Evolutionary conservation across 2,113 vertebrate genomes (phyloP).

Genomic region (Pseudonaja textilis): DNA sequence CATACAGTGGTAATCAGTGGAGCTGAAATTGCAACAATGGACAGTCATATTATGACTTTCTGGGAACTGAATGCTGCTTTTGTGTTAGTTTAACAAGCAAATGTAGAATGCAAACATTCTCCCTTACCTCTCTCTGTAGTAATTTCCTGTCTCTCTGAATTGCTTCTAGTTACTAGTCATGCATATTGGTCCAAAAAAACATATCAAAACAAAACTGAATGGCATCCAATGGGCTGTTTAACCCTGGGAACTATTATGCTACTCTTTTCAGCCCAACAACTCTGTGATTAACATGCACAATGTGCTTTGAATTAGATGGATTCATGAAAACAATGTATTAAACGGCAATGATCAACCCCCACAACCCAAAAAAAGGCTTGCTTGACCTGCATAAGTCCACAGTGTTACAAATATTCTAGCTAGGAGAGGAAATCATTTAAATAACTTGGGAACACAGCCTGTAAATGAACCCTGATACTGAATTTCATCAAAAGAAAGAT

Average conservation of each 20-base stretch:
- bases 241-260: background rate
- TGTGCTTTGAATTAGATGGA: background rate
- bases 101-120: background rate
- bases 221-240: background rate
- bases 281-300: background rate
- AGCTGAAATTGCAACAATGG: background rate
- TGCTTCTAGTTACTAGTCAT: background rate
- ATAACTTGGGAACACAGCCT: constrained; percentile 24
- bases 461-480: constrained; percentile 27
- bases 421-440: constrained; percentile 24
- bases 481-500: constrained; percentile 15
- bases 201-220: background rate
- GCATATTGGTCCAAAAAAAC: background rate
- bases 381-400: background rate
- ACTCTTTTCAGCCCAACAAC: rapidly evolving
- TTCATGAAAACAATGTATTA: background rate
- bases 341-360: background rate
- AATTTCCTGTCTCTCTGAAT: background rate
- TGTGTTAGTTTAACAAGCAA: constrained; percentile 11
- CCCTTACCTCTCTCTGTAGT: too few relatives aligned
- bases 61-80: background rate
- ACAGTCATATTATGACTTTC: rapidly evolving
- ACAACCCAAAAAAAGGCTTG: background rate
- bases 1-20: background rate
- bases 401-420: background rate